Evolutionary conservation across 2,888 invertebrate species (phyloP), one percentile per base, ranked within the genome.

Genomic region (Pandemis cinnamomeana): DNA sequence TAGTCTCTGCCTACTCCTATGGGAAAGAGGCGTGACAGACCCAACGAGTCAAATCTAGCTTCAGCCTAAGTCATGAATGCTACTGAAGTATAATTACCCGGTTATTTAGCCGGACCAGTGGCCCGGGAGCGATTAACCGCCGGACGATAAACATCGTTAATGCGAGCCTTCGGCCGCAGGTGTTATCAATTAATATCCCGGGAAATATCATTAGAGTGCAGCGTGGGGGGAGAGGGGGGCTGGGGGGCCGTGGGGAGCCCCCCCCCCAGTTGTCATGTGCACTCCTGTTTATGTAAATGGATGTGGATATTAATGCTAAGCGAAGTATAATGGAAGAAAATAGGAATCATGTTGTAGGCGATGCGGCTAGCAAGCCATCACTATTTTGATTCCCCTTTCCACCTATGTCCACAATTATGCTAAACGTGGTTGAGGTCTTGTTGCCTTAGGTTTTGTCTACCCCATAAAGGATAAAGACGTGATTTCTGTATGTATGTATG

Each of bases 101-200:
- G 77, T 72, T 78, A 81, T n/a, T 89, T 90, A 89, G 82, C 82
- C 88, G 90, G 85, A 80, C 85, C 86, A 87, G 84, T 88, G 87
- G 81, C 79, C 81, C 78, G 86, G 83, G 89, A 87, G 84, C 89
- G 84, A 92, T 90, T 91, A 91, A 90, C 88, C 82, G 88, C 80
- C 79, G 77, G 79, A 82, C 87, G 85, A 88, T 89, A 88, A 87
- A 86, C 87, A 89, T 91, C 89, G 89, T 88, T 91, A 91, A 91
- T 92, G 87, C 86, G 80, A 87, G 89, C 89, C 84, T 90, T 92
- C 92, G 90, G 86, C 72, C 80, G 87, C 93, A 92, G 92, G 91
- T 91, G 89, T 82, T 89, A 86, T 86, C 89, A 88, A 91, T 87
- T 89, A 90, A 88, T 87, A 80, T 83, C 84, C 84, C 15, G 84